Conservation (phyloP, 2,888 invertebrate genomes). For the Trachelus iudaicus region DNA sequence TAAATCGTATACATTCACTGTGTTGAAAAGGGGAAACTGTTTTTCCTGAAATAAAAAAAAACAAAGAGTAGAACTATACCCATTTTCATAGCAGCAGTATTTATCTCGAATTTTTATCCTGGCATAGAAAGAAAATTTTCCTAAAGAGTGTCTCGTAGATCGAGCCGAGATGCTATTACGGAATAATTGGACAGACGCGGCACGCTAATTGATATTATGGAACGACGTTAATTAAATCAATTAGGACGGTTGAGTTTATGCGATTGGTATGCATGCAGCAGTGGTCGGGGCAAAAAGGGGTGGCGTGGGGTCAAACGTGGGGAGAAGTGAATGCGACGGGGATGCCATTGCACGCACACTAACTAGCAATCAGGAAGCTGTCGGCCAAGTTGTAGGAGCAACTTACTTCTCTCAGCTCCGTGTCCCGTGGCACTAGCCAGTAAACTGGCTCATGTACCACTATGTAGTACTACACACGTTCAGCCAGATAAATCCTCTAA, state of each 20-base stretch:
- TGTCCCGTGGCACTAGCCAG: background rate
- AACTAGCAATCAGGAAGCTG: constrained; percentile 58
- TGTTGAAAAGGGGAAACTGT: background rate
- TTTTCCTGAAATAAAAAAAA: background rate
- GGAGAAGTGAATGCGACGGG: constrained; percentile 43
- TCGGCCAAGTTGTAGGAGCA: constrained; percentile 50
- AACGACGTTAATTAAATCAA: constrained; percentile 55
- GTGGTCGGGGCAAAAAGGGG: background rate
- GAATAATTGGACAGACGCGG: constrained; percentile 45
- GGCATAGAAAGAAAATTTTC: background rate
- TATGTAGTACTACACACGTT: background rate
- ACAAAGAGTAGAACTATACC: background rate
- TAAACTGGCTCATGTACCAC: background rate
- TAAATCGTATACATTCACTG: background rate
- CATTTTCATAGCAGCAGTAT: background rate
- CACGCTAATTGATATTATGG: constrained; percentile 39
- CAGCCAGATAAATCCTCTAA: background rate
- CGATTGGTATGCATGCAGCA: constrained; percentile 44
- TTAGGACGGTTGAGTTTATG: constrained; percentile 42
- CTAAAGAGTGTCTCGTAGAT: background rate
- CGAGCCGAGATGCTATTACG: background rate
- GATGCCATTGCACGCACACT: constrained; percentile 51
- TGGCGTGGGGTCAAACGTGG: background rate
- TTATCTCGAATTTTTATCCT: background rate
- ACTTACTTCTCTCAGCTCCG: constrained; percentile 41